Evolutionary conservation across 2,797 vertebrate species (phyloP).

Genomic region (Pantherophis alleghaniensis): DNA sequence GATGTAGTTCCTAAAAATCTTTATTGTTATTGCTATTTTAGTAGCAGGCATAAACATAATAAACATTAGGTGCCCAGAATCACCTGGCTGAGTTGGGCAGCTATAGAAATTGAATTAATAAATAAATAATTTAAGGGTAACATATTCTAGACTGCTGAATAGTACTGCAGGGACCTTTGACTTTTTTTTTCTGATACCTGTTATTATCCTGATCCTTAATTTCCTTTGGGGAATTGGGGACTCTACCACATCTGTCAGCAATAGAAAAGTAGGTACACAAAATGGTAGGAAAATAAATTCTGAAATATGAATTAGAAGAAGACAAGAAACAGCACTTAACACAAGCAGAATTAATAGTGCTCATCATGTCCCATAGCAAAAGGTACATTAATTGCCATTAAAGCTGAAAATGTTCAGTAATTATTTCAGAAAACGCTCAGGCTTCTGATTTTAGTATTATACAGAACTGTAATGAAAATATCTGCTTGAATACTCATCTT

Average conservation of each 20-base stretch:
- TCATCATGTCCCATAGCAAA: not conserved
- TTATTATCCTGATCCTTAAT: not conserved
- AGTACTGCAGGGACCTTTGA: not conserved
- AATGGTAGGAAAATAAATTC: not conserved
- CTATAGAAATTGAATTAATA: not conserved
- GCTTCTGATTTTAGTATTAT: not conserved
- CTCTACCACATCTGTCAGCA: not conserved
- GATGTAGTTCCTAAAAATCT: not conserved
- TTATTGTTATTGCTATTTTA: not conserved
- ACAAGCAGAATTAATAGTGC: not conserved
- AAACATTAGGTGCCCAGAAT: not conserved
- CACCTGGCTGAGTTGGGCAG: not conserved
- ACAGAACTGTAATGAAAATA: not conserved
- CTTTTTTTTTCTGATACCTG: not conserved
- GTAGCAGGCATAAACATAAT: not conserved
- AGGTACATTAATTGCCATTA: not conserved
- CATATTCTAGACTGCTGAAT: not conserved
- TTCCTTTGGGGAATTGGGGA: not conserved
- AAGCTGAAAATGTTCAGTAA: not conserved
- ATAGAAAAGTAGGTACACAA: not conserved
- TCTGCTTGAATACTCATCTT: rapidly evolving
- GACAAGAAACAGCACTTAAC: not conserved
- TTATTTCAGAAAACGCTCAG: not conserved
- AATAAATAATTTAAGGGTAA: not conserved
- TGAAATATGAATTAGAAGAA: not conserved